Evolutionary conservation across 2,888 invertebrate species (phyloP).

Genomic region (Tipula helvola): DNA sequence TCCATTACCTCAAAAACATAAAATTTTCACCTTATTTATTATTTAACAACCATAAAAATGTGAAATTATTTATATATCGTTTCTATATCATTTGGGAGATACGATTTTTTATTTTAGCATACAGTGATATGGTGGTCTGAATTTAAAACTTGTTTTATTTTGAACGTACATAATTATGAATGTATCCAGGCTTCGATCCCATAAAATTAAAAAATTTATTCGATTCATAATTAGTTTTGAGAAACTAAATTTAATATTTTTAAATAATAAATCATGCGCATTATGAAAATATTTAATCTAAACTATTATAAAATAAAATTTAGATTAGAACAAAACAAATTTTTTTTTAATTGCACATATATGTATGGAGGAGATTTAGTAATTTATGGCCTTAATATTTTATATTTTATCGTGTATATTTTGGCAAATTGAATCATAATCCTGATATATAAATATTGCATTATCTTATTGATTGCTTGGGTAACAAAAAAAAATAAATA

Average conservation of each 20-base stretch:
- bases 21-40: neutral
- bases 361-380: neutral
- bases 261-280: neutral
- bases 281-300: neutral
- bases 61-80: neutral
- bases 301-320: neutral
- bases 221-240: neutral
- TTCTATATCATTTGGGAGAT: neutral
- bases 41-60: neutral
- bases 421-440: neutral
- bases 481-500: too few species aligned
- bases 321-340: neutral
- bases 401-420: neutral
- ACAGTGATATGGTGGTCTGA: neutral
- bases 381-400: neutral
- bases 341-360: neutral
- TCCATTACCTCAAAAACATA: neutral
- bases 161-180: too few species aligned
- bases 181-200: neutral
- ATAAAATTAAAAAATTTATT: neutral
- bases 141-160: neutral
- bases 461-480: neutral
- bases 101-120: neutral
- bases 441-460: neutral
- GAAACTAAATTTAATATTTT: neutral